These are phyloP conservation scores for Megalops cyprinoides DNA, from an alignment of 2,797 vertebrate genomes.

Conservation along the genomic window DNA sequence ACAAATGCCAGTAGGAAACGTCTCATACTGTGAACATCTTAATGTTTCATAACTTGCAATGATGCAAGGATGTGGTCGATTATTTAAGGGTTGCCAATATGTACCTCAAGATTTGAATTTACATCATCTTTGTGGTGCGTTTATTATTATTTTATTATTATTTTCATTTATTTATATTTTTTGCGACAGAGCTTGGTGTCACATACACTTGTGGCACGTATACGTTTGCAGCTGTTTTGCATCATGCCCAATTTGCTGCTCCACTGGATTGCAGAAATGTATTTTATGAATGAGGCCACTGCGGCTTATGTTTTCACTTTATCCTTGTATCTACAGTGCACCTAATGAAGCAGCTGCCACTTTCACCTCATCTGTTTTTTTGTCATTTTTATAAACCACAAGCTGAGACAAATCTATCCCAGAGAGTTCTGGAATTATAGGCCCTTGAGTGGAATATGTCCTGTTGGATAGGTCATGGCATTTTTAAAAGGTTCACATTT, in stretches of 20 bases:
- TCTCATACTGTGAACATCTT: background rate
- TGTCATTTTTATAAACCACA: background rate
- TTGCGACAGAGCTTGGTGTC: background rate
- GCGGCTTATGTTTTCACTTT: background rate
- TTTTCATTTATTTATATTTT: background rate
- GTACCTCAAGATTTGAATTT: background rate
- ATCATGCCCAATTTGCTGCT: background rate
- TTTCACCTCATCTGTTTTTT: background rate
- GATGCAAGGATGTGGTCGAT: background rate
- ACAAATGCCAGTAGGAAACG: background rate
- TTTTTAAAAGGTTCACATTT: background rate
- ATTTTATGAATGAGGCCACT: background rate
- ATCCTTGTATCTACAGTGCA: background rate
- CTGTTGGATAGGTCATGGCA: too few species aligned
- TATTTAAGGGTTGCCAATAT: background rate
- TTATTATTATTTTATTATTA: background rate
- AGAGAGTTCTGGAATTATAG: background rate
- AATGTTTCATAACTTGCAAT: background rate
- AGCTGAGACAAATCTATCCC: background rate
- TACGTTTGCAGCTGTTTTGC: background rate
- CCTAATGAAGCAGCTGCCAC: background rate
- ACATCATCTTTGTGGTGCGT: background rate
- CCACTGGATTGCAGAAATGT: conserved; percentile 1
- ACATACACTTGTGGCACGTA: background rate
- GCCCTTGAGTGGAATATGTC: too few species aligned